Evolutionary conservation across 1,140 invertebrate genomes (phyloP).

Genomic region (Hypothenemus hampei): DNA sequence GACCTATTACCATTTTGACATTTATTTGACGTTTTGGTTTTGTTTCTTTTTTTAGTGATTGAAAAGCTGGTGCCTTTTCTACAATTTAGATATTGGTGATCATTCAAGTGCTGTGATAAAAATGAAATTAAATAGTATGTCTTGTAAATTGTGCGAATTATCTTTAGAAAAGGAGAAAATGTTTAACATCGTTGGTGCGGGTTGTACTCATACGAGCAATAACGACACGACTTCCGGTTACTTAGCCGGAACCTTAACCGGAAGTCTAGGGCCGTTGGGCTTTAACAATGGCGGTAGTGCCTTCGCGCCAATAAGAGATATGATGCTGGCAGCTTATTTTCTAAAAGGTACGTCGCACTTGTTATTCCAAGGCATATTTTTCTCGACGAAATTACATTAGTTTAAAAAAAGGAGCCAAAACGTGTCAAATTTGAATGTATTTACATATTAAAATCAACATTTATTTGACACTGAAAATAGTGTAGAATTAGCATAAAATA

Average conservation of each 20-base stretch:
- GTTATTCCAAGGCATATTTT: too few species aligned
- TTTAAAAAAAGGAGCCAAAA: too few species aligned
- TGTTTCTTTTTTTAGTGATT: too few species aligned
- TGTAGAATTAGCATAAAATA: too few species aligned
- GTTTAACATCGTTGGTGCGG: conserved; percentile 42
- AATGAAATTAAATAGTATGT: conserved; percentile 49
- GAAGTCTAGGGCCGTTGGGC: conserved; percentile 40
- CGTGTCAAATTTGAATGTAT: too few species aligned
- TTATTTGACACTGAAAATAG: too few species aligned
- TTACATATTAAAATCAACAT: too few species aligned
- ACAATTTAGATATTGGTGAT: neutral
- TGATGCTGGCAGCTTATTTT: conserved; percentile 54
- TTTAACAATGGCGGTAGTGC: conserved; percentile 42
- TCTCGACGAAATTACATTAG: too few species aligned
- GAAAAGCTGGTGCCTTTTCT: too few species aligned
- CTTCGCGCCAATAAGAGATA: conserved; percentile 52
- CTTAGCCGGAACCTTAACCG: neutral
- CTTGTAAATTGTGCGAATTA: conserved; percentile 51
- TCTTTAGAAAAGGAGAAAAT: conserved; percentile 43
- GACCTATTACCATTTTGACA: too few species aligned
- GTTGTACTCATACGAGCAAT: conserved; percentile 45
- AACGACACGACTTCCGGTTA: neutral
- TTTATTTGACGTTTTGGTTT: too few species aligned
- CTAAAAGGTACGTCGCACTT: conserved; percentile 50
- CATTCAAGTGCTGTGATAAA: neutral